Evolutionary conservation across 1,140 invertebrate genomes (phyloP).

Genomic region (Aporrectodea caliginosa): DNA sequence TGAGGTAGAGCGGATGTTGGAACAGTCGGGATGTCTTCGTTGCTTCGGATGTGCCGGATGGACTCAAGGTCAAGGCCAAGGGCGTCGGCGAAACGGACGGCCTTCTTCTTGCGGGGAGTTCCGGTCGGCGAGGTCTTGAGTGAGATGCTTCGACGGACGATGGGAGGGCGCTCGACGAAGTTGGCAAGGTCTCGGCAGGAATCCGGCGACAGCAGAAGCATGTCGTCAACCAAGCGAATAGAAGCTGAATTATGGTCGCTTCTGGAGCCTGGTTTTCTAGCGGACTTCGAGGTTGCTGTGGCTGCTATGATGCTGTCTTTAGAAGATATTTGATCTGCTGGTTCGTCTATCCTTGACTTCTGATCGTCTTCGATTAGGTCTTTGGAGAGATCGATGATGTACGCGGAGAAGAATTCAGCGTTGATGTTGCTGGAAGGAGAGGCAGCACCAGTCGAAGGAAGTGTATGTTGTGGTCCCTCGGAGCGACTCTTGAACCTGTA

Average conservation of each 20-base stretch:
- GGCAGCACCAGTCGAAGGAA: too few relatives aligned
- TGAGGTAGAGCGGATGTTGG: constrained; percentile 50
- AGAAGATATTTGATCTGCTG: too few relatives aligned
- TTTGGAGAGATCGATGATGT: not conserved
- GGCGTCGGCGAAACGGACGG: constrained; percentile 90
- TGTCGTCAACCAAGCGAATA: too few relatives aligned
- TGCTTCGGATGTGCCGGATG: constrained; percentile 62
- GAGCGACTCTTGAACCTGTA: too few relatives aligned
- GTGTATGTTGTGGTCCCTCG: too few relatives aligned
- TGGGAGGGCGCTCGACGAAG: not conserved
- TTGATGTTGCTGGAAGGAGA: too few relatives aligned
- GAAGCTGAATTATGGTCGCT: too few relatives aligned
- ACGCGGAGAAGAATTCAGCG: not conserved
- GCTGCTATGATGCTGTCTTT: too few relatives aligned
- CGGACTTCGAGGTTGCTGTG: too few relatives aligned
- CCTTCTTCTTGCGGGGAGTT: constrained; percentile 71
- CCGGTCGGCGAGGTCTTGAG: constrained; percentile 84
- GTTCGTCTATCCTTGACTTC: not conserved
- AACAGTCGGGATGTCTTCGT: constrained; percentile 51
- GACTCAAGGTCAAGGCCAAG: constrained; percentile 87
- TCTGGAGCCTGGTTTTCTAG: too few relatives aligned
- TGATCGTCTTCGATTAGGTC: not conserved
- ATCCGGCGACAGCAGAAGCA: not conserved
- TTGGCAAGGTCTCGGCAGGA: not conserved
- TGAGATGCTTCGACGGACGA: constrained; percentile 60